These are phyloP conservation scores for Drosophila sechellia DNA, from an alignment of 1,140 invertebrate genomes.

Conservation along the genomic window DNA sequence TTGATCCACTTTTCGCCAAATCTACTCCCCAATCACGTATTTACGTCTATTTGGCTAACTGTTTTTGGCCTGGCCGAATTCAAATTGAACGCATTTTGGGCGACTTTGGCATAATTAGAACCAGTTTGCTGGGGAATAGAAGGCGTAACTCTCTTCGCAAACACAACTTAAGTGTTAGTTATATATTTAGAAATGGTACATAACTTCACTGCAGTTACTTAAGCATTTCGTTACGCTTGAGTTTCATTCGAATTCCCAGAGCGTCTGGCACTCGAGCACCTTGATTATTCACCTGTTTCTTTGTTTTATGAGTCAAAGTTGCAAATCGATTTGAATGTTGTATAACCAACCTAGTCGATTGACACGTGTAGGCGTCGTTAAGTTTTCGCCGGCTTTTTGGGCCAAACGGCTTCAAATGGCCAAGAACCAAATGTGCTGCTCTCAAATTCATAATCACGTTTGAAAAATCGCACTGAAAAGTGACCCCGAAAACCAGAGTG, in stretches of 20 bases:
- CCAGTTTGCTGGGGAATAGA: constrained; percentile 49
- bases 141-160: constrained; percentile 15
- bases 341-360: constrained; percentile 40
- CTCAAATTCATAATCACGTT: constrained; percentile 64
- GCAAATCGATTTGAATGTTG: constrained; percentile 60
- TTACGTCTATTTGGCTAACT: constrained; percentile 71
- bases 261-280: constrained; percentile 15
- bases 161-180: background rate
- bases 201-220: constrained; percentile 4
- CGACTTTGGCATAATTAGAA: constrained; percentile 70
- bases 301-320: constrained; percentile 59
- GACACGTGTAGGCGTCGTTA: constrained; percentile 70
- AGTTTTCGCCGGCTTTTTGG: constrained; percentile 17
- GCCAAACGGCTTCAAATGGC: constrained; percentile 29
- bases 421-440: constrained; percentile 19
- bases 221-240: background rate
- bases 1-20: constrained; percentile 72
- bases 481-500: constrained; percentile 48
- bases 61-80: constrained; percentile 60
- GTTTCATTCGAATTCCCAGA: constrained; percentile 25
- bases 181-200: constrained; percentile 3
- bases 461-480: constrained; percentile 38
- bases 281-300: constrained; percentile 27
- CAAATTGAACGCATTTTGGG: constrained; percentile 36
- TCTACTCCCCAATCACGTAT: constrained; percentile 74